Evolutionary conservation across 2,113 vertebrate species (phyloP), one percentile per base, ranked within the genome.

Genomic region (Lates calcarifer): DNA sequence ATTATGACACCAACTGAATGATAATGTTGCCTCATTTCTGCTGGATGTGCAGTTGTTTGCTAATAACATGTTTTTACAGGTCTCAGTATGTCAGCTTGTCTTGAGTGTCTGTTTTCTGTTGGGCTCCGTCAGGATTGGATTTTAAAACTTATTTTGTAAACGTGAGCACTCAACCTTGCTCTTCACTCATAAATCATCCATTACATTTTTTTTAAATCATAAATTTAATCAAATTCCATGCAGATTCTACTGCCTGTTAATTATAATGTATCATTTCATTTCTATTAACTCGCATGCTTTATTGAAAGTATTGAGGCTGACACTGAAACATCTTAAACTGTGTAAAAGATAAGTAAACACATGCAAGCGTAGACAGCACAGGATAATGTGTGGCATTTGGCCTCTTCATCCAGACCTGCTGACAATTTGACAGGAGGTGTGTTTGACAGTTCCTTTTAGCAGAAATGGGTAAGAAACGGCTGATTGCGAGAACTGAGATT

Each of bases 391-490:
- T 74, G 28, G 56, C 28, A 11, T 73, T 64, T 76, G 60, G 64
- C 13, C 31, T 74, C 43, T 63, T 75, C 43, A 68, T 58, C 14
- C 64, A 55, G 53, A 58, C 57, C 20, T 31, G 72, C 55, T 72
- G 62, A 76, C 60, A 33, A 0, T 72, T 60, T 78, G 82, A 85
- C 73, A 83, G 61, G 45, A 53, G 55, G 55, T 18, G 49, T 79
- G 77, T 69, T 31, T 69, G 57, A 62, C 39, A 11, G 35, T n/a
- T 28, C 20, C 15, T 71, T 73, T 81, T 15, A 43, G 13, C 61
- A 64, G 66, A 77, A 81, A 24, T 20, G 17, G 1, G 4, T 8
- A 66, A 37, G 77, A 69, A 81, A 60, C 5, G 28, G 29, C 20
- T 20, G 31, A 58, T 2, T 24, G 2, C 18, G 12, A 57, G 45